Base-by-base conservation (phyloP, 2,113 vertebrate genomes). In the Solea solea region DNA sequence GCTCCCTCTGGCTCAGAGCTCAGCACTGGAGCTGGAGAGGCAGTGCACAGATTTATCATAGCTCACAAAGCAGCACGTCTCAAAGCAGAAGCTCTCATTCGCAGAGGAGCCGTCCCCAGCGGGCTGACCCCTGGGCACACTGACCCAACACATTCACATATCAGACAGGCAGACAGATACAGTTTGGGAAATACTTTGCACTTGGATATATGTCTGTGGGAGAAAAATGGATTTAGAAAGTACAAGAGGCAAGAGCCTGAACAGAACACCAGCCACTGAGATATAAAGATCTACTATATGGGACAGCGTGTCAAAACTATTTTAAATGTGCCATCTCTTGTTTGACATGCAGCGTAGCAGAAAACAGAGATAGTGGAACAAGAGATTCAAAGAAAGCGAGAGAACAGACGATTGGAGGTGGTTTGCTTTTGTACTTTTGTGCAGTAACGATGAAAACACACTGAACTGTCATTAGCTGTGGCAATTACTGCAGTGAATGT, bases 31-130 rank as follows among this genome's bases (percentile, higher is more conserved):
- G 88, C 82, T 64, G 76, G 80, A 89, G 87, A 90, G 81, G 68
- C 88, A 85, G 85, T 89, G 81, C 74, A 86, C 88, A 91, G 88
- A 94, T 93, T 93, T 90, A 94, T 94, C 92, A 92, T 85, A 75
- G 83, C 90, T 90, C 90, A 89, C 90, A 88, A 90, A 89, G 88
- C 89, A 82, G 82, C 75, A 55, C 69, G 88, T 81, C 84, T 84
- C 81, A 91, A 91, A 84, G 74, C 66, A 81, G 87, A 88, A 83
- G 77, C 84, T 87, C 87, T 85, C 77, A 72, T 77, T 82, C 79
- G 42, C 74, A 70, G 77, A 84, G 87, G 69, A 84, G 56, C 82
- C 54, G 72, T 56, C 84, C 73, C 86, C 46, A 49, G 69, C 57
- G 81, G 85, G 72, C 62, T 56, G 73, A 90, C 83, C 73, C 73